These are phyloP conservation scores for Naja naja DNA, from an alignment of 2,113 vertebrate species.

Conservation along the genomic window DNA sequence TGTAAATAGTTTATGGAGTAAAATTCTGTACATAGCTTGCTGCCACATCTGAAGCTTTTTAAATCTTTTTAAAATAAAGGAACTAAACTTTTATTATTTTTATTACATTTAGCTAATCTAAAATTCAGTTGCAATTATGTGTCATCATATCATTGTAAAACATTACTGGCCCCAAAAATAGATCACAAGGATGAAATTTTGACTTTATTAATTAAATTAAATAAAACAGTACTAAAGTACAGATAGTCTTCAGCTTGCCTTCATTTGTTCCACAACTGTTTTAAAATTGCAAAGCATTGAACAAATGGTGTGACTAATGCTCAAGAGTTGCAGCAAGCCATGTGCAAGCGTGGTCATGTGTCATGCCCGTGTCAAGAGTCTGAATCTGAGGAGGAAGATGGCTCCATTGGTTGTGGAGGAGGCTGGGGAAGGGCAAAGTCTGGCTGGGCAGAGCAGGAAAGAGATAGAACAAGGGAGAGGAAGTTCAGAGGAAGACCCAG, in stretches of 20 bases:
- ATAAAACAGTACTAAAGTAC: background rate
- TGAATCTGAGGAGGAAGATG: no score
- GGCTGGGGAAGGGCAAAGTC: no score
- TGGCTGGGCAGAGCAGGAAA: no score
- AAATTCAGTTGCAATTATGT: background rate
- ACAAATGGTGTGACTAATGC: background rate
- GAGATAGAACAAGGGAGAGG: no score
- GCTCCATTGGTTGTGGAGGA: no score
- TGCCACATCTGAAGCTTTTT: background rate
- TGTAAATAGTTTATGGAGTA: background rate
- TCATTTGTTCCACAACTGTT: background rate
- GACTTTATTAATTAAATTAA: background rate
- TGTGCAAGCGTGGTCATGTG: background rate
- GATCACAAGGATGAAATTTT: background rate
- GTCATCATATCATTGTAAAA: background rate
- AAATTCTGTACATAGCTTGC: background rate
- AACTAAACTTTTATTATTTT: background rate
- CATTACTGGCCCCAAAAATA: background rate
- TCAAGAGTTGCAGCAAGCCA: background rate
- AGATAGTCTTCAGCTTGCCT: background rate
- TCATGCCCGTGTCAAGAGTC: no score
- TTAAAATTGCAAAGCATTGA: background rate
- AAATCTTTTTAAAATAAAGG: background rate
- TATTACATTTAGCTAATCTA: background rate
- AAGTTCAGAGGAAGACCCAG: no score